Base-by-base conservation (phyloP, 2,797 vertebrate species). In the Cyprinodon diabolis region DNA sequence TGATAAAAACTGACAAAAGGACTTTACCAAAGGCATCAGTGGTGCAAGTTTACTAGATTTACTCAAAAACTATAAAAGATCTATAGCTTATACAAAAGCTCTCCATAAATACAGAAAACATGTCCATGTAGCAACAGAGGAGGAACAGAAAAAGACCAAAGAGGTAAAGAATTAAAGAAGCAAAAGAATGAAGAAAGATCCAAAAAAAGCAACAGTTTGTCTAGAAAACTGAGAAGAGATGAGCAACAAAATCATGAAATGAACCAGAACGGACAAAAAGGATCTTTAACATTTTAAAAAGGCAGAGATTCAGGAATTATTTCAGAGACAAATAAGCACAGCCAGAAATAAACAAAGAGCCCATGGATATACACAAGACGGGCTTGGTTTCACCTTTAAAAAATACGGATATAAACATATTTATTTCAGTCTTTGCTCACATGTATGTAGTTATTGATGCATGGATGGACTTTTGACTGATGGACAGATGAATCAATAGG, bases 251-350 rank as follows among this genome's bases (percentile, higher is more conserved):
- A n/a, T 13, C 12, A 45, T 23, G 40, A 65, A 47, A 47, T 12
- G 37, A 47, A 35, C 6, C 40, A 47, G 62, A 66, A 66, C 40
- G 45, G n/a, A n/a, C 10, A 23, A 55, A 55, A 55, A 11, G n/a
- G n/a, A 23, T 10, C 23, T 55, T 55, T 55, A 55, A 23, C 21
- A 55, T 55, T 11, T 23, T 4, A 45, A 52, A 47, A 66, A 6
- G 45, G 21, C 43, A 66, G 40, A 23, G 62, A 66, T 47, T 65
- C 43, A 23, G 2, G 45, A 6, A 14, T 45, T n/a, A 43, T n/a
- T 65, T 65, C 40, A 65, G n/a, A 66, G 62, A 66, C 21, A 66
- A 66, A 47, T n/a, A 66, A 66, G 10, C 5, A 23, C 40, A 66
- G 1, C 19, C 60, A 43, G 40, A 43, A 52, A 21, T 1, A 52